Conservation (phyloP, 2,888 invertebrate species). For the Drosophila colorata region DNA sequence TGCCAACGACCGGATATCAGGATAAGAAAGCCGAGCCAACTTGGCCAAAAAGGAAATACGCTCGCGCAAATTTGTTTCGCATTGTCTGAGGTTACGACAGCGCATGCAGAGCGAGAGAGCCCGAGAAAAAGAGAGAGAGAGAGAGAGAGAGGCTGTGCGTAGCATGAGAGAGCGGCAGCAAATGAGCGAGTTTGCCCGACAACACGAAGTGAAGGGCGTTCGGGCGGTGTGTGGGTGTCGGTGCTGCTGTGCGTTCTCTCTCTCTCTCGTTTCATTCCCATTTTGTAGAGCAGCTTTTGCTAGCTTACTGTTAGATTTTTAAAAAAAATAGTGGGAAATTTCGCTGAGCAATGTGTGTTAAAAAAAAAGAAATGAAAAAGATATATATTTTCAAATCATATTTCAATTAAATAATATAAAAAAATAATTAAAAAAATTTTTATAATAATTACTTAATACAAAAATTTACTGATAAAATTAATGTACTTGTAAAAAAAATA, state of each 20-base stretch:
- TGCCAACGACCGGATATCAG: conserved; percentile 62
- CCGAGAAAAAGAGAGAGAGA: background rate
- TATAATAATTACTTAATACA: no score
- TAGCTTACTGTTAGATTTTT: conserved; percentile 17
- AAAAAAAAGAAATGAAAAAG: background rate
- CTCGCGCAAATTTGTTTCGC: conserved; percentile 64
- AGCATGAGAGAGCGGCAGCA: background rate
- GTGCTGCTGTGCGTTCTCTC: background rate
- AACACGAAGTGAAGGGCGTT: conserved; percentile 42
- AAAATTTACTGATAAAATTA: no score
- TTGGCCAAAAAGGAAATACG: conserved; percentile 51
- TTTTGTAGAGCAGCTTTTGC: conserved; percentile 17
- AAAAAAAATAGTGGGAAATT: conserved; percentile 63
- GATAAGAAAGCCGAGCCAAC: conserved; percentile 64
- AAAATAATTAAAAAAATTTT: no score
- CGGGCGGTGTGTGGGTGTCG: conserved; percentile 8
- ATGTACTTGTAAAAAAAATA: no score
- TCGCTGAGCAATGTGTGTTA: background rate
- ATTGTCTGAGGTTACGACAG: conserved; percentile 67
- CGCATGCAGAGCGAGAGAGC: conserved; percentile 1
- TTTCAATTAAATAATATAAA: background rate
- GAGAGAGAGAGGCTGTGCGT: conserved; percentile 1
- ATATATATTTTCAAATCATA: background rate
- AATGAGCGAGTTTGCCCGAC: conserved; percentile 1
- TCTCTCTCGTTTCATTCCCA: conserved; percentile 61